Evolutionary conservation across 2,888 invertebrate genomes (phyloP), one percentile per base, ranked within the genome.

Genomic region (Aricia artaxerxes): DNA sequence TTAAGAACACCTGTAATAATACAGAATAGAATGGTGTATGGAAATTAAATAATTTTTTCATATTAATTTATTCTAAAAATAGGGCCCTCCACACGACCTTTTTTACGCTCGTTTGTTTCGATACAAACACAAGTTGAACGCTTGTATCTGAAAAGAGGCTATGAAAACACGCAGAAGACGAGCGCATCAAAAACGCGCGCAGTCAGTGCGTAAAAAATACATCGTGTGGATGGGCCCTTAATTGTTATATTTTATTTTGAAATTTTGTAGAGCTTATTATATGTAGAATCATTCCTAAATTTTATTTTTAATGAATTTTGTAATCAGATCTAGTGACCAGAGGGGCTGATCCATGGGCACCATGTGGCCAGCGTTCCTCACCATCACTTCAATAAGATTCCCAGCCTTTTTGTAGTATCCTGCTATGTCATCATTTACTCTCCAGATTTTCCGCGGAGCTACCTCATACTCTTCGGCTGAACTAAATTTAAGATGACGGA

Each of bases 291-390:
- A 60, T n/a, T 35, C 35, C 78, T 80, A 83, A 24, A 91, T 82
- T 80, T 90, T 89, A 79, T 90, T 88, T 13, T 84, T 84, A 61
- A 95, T 89, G 87, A 96, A 96, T 82, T 91, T 91, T 73, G 90
- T 93, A 61, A 96, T 95, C 85, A 96, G 87, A 84, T 96, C 94
- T 3, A 93, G 90, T 0, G 95, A 95, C 92, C 95, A 95, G 81
- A 93, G 90, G 0, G 96, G 96, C 83, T 96, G 95, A 84, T 96
- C 96, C 77, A 89, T 87, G 0, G 96, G 96, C 1, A 96, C 95
- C 94, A 97, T 96, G 85, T 98, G 97, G 0, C 98, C 97, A 9
- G 97, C 96, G 90, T 97, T 96, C 61, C 97, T 93, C 0, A 97
- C 96, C 82, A 97, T 86, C 1, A 97, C 94, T 85, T 97, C 97